Percentiles rank a stretch among this genome's conserved stretches.
Evolutionary conservation across 2,797 vertebrate genomes (phyloP).

Genomic region (Pygocentrus nattereri): DNA sequence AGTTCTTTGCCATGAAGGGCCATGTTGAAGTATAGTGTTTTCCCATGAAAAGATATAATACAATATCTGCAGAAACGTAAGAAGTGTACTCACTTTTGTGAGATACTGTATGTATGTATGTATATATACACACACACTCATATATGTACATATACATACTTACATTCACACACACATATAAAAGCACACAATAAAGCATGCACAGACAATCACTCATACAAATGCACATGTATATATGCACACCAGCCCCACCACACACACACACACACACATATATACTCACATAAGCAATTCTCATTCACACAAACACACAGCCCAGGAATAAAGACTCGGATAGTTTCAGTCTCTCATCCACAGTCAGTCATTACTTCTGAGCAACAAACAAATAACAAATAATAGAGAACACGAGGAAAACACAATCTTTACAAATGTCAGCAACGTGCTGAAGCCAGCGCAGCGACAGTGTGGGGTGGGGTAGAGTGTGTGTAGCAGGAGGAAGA

Average conservation of each 20-base stretch:
- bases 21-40: too few relatives aligned
- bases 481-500: conserved; percentile 63
- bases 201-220: background rate
- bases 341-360: conserved; percentile 64
- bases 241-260: too few relatives aligned
- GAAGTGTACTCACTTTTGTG: too few relatives aligned
- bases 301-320: background rate
- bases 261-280: background rate
- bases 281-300: background rate
- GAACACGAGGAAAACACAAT: conserved; percentile 72
- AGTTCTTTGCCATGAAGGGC: too few relatives aligned
- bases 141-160: background rate
- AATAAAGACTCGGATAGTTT: conserved; percentile 49
- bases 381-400: conserved; percentile 67
- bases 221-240: background rate
- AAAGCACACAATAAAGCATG: conserved; percentile 1
- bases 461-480: conserved; percentile 42
- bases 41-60: too few relatives aligned
- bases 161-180: conserved; percentile 1
- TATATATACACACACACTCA: conserved; percentile 13
- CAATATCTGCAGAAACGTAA: too few relatives aligned
- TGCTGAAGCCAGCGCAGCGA: conserved; percentile 60
- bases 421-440: conserved; percentile 80
- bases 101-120: too few relatives aligned
- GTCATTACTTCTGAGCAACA: conserved; percentile 62